phyloP scores from a whole-genome alignment of 2,888 invertebrate species.

The Lysandra bellargus region DNA sequence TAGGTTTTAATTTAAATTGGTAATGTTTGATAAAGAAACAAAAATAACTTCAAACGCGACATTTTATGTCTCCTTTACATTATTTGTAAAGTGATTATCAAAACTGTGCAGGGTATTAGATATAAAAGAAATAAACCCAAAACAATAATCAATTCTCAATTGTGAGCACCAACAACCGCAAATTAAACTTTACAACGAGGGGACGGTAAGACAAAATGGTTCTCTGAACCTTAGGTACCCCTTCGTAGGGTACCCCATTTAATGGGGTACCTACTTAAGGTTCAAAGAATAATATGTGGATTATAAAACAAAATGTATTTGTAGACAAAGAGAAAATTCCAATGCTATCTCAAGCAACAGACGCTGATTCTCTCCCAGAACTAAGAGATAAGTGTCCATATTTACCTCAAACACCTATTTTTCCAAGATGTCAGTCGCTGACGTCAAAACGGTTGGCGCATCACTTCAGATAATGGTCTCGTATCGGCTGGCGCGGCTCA shows the following conservation, averaged over 20 bases:
- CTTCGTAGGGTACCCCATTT: too few species aligned
- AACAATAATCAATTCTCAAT: not conserved
- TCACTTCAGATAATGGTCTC: constrained; percentile 36
- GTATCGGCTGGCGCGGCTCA: constrained; percentile 32
- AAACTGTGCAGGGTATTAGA: not conserved
- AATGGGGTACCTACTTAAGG: not conserved
- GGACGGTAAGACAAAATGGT: not conserved
- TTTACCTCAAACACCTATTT: constrained; percentile 22
- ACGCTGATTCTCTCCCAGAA: not conserved
- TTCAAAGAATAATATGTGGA: not conserved
- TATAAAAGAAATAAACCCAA: not conserved
- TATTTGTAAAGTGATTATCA: not conserved
- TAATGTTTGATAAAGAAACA: not conserved
- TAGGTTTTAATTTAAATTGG: constrained; percentile 6
- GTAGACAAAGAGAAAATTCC: not conserved
- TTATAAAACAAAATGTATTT: too few species aligned
- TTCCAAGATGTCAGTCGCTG: constrained; percentile 30
- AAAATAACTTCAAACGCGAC: not conserved
- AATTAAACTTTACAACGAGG: not conserved
- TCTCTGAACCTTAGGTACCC: too few species aligned
- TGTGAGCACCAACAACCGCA: not conserved
- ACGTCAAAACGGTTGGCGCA: constrained; percentile 36
- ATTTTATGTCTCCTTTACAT: not conserved
- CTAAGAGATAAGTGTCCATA: not conserved
- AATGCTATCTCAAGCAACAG: not conserved